phyloP scores from a whole-genome alignment of 2,888 invertebrate species.

The Eulithis prunata region DNA sequence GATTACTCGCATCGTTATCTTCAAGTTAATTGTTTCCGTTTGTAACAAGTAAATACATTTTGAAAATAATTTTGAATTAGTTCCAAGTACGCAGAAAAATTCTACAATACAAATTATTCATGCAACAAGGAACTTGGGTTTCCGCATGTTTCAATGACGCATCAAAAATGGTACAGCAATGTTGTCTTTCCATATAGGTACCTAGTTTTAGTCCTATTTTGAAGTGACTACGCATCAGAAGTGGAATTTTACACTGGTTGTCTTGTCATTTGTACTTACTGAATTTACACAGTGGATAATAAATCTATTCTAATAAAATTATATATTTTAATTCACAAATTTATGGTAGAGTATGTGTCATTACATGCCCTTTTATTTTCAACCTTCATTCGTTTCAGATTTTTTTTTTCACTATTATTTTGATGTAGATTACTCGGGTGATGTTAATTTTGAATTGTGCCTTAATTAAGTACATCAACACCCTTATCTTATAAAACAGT shows the following conservation, averaged over 20 bases:
- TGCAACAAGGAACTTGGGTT: conserved; percentile 37
- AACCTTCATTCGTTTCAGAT: too few species aligned
- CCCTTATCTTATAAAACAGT: too few species aligned
- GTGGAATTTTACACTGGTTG: conserved; percentile 15
- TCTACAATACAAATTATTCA: conserved; percentile 36
- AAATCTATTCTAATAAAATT: too few species aligned
- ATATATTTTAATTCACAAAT: too few species aligned
- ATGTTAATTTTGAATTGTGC: too few species aligned
- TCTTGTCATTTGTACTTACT: neutral
- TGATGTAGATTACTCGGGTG: too few species aligned
- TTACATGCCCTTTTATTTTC: too few species aligned
- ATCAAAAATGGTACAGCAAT: conserved; percentile 39
- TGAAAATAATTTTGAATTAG: conserved; percentile 39
- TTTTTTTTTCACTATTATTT: too few species aligned
- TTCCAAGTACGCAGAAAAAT: conserved; percentile 42
- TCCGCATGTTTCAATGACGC: conserved; percentile 42
- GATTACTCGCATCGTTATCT: conserved; percentile 1
- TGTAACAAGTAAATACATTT: conserved; percentile 11
- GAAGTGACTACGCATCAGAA: conserved; percentile 23
- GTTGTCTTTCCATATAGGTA: conserved; percentile 32
- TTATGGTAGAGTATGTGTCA: too few species aligned
- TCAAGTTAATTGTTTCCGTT: conserved; percentile 28
- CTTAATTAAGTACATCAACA: too few species aligned
- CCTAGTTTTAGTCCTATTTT: conserved; percentile 30
- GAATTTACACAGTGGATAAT: neutral